Conservation (phyloP, 2,888 invertebrate species). For the Agrilus biguttatus region DNA sequence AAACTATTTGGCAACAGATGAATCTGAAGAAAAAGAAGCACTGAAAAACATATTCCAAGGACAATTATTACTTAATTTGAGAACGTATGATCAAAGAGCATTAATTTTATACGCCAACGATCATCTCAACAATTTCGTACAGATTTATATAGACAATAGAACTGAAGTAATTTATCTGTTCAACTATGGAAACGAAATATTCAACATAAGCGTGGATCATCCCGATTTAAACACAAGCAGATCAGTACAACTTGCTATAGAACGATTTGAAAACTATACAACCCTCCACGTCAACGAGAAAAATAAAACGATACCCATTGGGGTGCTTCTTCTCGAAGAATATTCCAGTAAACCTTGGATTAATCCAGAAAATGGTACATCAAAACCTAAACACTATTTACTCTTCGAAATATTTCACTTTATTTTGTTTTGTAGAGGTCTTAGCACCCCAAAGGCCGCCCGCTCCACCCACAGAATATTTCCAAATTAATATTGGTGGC, state of each 20-base stretch:
- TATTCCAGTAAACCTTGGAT: conserved; percentile 80
- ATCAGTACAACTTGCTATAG: conserved; percentile 79
- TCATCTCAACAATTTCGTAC: conserved; percentile 84
- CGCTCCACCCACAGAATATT: conserved; percentile 78
- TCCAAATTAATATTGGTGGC: conserved; percentile 77
- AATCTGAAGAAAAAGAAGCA: conserved; percentile 40
- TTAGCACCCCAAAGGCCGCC: conserved; percentile 79
- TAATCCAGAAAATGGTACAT: conserved; percentile 59
- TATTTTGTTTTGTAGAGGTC: conserved; percentile 44
- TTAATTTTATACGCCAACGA: conserved; percentile 84
- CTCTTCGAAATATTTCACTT: conserved; percentile 5
- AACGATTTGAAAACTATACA: conserved; percentile 55
- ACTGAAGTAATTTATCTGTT: conserved; percentile 72
- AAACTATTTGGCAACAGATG: conserved; percentile 46
- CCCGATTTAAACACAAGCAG: conserved; percentile 64
- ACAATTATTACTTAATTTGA: conserved; percentile 73
- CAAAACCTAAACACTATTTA: background rate
- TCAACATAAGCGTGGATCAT: conserved; percentile 63
- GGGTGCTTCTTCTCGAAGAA: conserved; percentile 53
- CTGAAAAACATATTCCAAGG: conserved; percentile 63
- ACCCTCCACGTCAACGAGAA: conserved; percentile 70
- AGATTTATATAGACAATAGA: conserved; percentile 68
- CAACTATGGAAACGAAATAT: conserved; percentile 67
- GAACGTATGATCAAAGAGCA: conserved; percentile 72
- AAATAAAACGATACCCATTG: conserved; percentile 53